phyloP scores from a whole-genome alignment of 2,888 invertebrate species.

The Drosophila infuscata region DNA sequence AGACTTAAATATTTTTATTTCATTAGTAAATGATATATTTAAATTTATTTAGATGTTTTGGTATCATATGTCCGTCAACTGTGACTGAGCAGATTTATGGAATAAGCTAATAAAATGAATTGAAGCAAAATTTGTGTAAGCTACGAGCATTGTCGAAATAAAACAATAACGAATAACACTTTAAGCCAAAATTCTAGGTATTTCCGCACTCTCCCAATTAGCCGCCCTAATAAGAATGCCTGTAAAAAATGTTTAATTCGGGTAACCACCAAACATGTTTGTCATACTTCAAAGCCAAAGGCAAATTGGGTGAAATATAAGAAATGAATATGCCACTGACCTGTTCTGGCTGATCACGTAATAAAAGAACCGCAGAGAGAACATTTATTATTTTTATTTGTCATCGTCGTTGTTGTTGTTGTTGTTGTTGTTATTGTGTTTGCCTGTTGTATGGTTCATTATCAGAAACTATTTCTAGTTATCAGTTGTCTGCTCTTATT shows the following conservation, averaged over 20 bases:
- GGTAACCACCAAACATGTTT: slow-evolving; percentile 35
- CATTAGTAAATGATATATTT: background rate
- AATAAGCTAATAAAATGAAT: background rate
- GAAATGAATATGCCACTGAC: slow-evolving; percentile 27
- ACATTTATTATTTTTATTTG: slow-evolving; percentile 1
- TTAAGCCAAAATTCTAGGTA: background rate
- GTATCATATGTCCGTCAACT: background rate
- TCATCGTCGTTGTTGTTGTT: background rate
- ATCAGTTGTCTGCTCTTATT: slow-evolving; percentile 25
- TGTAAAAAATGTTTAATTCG: slow-evolving; percentile 15
- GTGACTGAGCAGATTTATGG: background rate
- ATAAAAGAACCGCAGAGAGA: slow-evolving; percentile 11
- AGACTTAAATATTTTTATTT: background rate
- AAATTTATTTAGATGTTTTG: background rate
- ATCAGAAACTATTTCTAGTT: slow-evolving; percentile 21
- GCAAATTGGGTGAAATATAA: slow-evolving; percentile 7
- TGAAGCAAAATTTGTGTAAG: background rate
- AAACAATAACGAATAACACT: background rate
- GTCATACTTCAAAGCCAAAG: background rate
- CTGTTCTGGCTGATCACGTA: slow-evolving; percentile 1
- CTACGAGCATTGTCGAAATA: background rate
- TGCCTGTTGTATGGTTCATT: slow-evolving; percentile 13
- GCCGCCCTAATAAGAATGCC: background rate
- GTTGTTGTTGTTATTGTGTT: slow-evolving; percentile 5
- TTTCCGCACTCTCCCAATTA: slow-evolving; percentile 11